Evolutionary conservation across 2,797 vertebrate genomes (phyloP).

Genomic region (Clarias fuscus): DNA sequence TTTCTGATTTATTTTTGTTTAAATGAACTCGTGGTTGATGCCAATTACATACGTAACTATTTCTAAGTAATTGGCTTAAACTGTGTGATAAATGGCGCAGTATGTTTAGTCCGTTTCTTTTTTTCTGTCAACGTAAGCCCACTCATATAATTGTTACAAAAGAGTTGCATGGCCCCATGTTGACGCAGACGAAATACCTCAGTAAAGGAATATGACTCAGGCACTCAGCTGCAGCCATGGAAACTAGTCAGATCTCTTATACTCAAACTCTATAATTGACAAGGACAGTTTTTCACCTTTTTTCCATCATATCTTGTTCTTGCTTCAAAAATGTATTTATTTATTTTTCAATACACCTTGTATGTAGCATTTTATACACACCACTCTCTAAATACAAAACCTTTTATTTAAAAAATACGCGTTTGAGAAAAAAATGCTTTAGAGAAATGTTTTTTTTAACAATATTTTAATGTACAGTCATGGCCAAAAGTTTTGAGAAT

Average conservation of each 20-base stretch:
- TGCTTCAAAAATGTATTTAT: not conserved
- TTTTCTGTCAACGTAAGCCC: slow-evolving; percentile 33
- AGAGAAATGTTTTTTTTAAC: too few species aligned
- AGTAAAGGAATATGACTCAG: slow-evolving; percentile 39
- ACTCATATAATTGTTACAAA: slow-evolving; percentile 37
- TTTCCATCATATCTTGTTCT: not conserved
- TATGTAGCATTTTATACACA: not conserved
- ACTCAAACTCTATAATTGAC: slow-evolving; percentile 32
- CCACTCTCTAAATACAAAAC: not conserved
- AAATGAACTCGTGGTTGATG: not conserved
- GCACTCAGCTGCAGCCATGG: slow-evolving; percentile 44
- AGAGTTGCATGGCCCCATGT: slow-evolving; percentile 2
- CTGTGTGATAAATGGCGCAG: not conserved
- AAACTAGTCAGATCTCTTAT: slow-evolving; percentile 39
- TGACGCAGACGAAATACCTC: slow-evolving; percentile 30
- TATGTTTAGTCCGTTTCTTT: not conserved
- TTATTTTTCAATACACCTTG: not conserved
- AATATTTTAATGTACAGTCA: not conserved
- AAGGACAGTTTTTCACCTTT: slow-evolving; percentile 2
- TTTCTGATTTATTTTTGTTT: not conserved
- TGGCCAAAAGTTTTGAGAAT: too few species aligned
- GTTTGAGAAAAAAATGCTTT: too few species aligned
- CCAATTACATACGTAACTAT: not conserved
- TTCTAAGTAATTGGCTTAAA: not conserved
- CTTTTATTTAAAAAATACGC: not conserved